Evolutionary conservation across 2,888 invertebrate genomes (phyloP), one percentile per base, ranked within the genome.

Genomic region (Ochropleura plecta): DNA sequence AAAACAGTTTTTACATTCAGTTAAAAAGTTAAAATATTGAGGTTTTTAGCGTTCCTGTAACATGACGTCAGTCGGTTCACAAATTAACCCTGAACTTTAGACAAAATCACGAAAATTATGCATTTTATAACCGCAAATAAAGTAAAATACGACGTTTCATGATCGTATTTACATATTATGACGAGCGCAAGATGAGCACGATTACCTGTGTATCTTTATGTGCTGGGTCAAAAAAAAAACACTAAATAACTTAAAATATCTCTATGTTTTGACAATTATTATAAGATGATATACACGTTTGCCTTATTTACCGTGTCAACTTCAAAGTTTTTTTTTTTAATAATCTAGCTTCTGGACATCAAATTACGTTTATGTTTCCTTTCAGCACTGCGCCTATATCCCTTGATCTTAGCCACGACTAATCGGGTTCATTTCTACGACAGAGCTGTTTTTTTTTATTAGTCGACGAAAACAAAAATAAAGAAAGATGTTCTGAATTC

Each of bases 1-100:
- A 92, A 79, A 93, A 91, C 55, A 71, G 30, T 8, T 48, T 73
- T 76, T 83, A 73, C 16, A 14, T 82, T 55, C 42, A 70, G 14
- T 75, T 60, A 55, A 77, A 76, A 76, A 64, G 6, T 73, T 64
- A 62, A 68, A 71, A 18, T 12, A 51, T 66, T 12, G 16, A 72
- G 0, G 16, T 68, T 73, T 72, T 30, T 53, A 73, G 69, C 0
- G 66, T 67, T 80, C 44, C 48, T 74, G 57, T 55, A 48, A 40
- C 46, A 40, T 82, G 75, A 76, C 73, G 72, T 79, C 84, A 88
- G 42, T 49, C 20, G 51, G 60, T 62, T 67, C 51, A 53, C 62
- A 57, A 62, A 60, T 9, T 14, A 79, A 69, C 88, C 87, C 85
- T 87, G 87, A 85, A 85, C 78, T 83, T 81, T 81, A 68, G 49